Percentiles rank a stretch among this genome's conserved stretches.
phyloP scores from a whole-genome alignment of 1,140 invertebrate genomes.

The Halictus rubicundus region DNA sequence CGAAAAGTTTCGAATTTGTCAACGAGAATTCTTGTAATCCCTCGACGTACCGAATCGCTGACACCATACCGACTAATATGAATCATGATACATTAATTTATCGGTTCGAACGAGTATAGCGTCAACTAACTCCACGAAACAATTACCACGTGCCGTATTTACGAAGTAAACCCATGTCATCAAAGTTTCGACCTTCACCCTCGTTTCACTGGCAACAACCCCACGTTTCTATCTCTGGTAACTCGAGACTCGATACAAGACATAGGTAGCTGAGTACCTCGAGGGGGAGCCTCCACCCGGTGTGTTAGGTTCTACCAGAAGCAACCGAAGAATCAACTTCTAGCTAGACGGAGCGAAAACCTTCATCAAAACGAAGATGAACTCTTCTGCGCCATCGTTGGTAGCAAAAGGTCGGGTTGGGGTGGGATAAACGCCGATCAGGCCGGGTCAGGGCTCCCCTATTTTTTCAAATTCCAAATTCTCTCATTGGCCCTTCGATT shows the following conservation, averaged over 20 bases:
- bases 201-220: conserved; percentile 32
- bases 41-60: too few relatives aligned
- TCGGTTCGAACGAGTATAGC: background rate
- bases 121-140: conserved; percentile 2
- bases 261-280: conserved; percentile 51
- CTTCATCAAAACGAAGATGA: conserved; percentile 26
- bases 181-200: conserved; percentile 44
- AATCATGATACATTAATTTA: background rate
- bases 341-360: conserved; percentile 25
- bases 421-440: conserved; percentile 71
- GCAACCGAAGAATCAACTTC: conserved; percentile 33
- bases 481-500: conserved; percentile 18
- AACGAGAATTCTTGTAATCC: too few relatives aligned
- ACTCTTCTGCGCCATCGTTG: background rate
- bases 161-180: conserved; percentile 25
- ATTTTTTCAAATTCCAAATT: conserved; percentile 27
- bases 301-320: conserved; percentile 62
- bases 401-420: conserved; percentile 38
- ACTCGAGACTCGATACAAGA: conserved; percentile 47
- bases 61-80: background rate
- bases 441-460: conserved; percentile 80
- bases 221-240: conserved; percentile 60
- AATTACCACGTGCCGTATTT: conserved; percentile 30
- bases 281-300: conserved; percentile 77
- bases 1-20: too few relatives aligned